phyloP scores from a whole-genome alignment of 1,140 invertebrate genomes.

The Maconellicoccus hirsutus region DNA sequence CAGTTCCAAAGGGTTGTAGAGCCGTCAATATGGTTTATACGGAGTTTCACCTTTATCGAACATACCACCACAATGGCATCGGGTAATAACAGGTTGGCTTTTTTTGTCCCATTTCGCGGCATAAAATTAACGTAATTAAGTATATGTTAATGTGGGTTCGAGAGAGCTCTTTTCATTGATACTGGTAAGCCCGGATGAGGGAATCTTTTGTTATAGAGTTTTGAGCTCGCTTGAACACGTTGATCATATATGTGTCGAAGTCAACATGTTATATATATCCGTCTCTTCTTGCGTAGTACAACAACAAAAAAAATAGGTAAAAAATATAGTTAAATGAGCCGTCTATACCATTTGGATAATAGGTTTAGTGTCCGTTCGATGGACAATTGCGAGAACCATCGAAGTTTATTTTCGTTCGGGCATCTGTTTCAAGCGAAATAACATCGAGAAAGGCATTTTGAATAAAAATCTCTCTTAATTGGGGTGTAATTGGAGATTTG shows the following conservation, averaged over 20 bases:
- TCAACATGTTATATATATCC: neutral
- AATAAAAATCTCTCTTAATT: conserved; percentile 17
- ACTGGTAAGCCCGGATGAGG: conserved; percentile 2
- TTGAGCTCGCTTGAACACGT: neutral
- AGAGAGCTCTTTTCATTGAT: neutral
- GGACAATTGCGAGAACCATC: no score
- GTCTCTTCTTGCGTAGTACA: no score
- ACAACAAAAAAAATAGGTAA: neutral
- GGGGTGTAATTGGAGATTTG: conserved; percentile 22
- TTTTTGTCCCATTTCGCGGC: conserved; percentile 4
- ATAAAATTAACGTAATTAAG: conserved; percentile 16
- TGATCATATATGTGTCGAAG: conserved; percentile 20
- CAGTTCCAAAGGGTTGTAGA: no score
- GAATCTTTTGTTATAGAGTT: neutral
- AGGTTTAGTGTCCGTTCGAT: no score
- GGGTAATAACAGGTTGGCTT: conserved; percentile 1
- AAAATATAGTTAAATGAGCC: neutral
- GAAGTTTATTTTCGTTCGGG: no score
- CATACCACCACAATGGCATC: neutral
- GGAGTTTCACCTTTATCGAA: no score
- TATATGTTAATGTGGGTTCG: conserved; percentile 18
- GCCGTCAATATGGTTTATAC: no score
- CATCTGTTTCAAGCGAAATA: no score
- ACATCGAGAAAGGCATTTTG: neutral
- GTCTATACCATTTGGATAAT: neutral